phyloP scores from a whole-genome alignment of 2,888 invertebrate genomes.

The Elegia similella region DNA sequence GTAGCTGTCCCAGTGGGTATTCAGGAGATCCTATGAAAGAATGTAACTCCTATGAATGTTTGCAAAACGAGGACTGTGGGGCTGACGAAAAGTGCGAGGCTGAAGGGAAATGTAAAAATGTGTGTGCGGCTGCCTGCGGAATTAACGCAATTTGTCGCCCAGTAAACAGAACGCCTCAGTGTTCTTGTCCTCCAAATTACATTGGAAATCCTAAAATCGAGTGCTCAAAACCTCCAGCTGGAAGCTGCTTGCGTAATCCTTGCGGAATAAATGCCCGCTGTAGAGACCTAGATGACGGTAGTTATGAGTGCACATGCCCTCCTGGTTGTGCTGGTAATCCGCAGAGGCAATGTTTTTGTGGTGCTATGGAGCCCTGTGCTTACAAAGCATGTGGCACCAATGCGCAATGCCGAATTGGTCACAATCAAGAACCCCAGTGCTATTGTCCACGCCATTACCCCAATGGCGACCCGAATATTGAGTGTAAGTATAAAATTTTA shows the following conservation, averaged over 20 bases:
- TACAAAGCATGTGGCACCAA: constrained; percentile 90
- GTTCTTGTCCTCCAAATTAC: constrained; percentile 91
- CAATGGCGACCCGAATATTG: constrained; percentile 91
- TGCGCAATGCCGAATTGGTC: constrained; percentile 88
- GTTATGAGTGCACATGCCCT: constrained; percentile 91
- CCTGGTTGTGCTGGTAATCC: constrained; percentile 92
- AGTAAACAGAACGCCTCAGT: constrained; percentile 88
- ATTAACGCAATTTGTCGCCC: constrained; percentile 92
- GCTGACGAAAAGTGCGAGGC: constrained; percentile 87
- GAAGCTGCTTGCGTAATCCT: constrained; percentile 89
- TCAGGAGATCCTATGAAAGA: constrained; percentile 90
- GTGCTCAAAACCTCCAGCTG: constrained; percentile 86
- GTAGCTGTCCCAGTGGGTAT: constrained; percentile 93
- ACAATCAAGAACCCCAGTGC: constrained; percentile 88
- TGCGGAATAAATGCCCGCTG: constrained; percentile 93
- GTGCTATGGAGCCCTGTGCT: constrained; percentile 88
- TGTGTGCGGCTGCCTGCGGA: constrained; percentile 91
- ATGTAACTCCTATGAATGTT: constrained; percentile 90
- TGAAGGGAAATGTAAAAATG: constrained; percentile 88
- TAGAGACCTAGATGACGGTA: constrained; percentile 86
- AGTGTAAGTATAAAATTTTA: constrained; percentile 85
- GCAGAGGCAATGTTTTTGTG: constrained; percentile 89
- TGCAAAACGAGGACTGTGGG: constrained; percentile 88
- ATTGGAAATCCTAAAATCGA: constrained; percentile 90
- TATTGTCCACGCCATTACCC: constrained; percentile 92